Base-by-base conservation (phyloP, 2,113 vertebrate genomes). In the Gallinago jamesoni region DNA sequence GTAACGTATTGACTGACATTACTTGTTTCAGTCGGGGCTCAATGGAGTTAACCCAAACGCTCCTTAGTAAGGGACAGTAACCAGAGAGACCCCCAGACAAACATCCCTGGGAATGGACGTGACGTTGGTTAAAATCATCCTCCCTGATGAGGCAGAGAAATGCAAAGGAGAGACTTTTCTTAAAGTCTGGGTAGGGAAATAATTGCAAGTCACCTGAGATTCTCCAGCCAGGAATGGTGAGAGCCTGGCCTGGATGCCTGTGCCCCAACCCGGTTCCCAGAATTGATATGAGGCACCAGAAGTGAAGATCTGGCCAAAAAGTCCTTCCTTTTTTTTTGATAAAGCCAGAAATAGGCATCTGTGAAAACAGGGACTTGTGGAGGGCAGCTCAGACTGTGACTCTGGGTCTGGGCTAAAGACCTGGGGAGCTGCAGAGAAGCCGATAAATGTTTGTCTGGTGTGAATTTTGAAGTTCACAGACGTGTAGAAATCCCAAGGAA, bases 361-460 rank as follows among this genome's bases (percentile, higher is more conserved):
- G 9, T 28, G 75, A 53, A 89, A 77, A 18, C 14, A 75, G 23
- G 12, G 19, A 37, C 6, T 67, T 13, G 30, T 23, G 45, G 45
- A 74, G 35, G 28, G 33, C 35, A 64, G 72, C 59, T 83, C 86
- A 92, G 76, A 21, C 6, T 0, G 0, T 24, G 55, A 10, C 57
- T 92, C 0, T 43, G 41, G 0, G 3, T 50, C 59, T 66, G 47
- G 25, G 55, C 68, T 74, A 56, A 92, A 55, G 72, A 74, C 33
- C 5, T 1, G 2, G 52, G 63, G 27, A 31, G 30, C 50, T 55
- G 50, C 0, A 0, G 60, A 80, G 64, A 69, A 69, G 14, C 18
- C 45, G 45, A 47, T 62, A 45, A 69, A 7, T 7, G 50, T 64
- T 87, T 85, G 3, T 62, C 60, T 80, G 45, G 63, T 21, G 18